A percentile compares a stretch with the other conserved stretches of the same genome.
Conservation (phyloP, 1,140 invertebrate species). For the Babylonia areolata region DNA sequence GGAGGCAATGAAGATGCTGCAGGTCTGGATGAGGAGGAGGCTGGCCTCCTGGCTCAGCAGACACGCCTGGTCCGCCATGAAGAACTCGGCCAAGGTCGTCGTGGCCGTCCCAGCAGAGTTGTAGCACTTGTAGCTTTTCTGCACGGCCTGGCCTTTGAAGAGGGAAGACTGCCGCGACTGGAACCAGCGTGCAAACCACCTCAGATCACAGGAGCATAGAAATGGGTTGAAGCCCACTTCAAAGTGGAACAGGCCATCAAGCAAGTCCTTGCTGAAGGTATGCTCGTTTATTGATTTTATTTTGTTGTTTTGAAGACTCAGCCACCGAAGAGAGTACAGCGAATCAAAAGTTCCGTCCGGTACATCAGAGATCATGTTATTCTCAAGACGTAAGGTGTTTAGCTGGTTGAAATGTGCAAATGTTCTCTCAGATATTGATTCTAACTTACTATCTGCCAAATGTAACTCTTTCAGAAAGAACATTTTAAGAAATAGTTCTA, state of each 20-base stretch:
- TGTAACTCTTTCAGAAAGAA: background rate
- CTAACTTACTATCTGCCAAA: background rate
- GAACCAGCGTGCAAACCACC: slow-evolving; percentile 35
- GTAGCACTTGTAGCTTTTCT: background rate
- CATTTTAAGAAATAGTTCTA: background rate
- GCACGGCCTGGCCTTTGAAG: background rate
- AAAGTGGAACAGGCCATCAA: background rate
- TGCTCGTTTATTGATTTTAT: background rate
- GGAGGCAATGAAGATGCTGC: background rate
- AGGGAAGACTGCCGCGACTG: background rate
- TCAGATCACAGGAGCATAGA: slow-evolving; percentile 23
- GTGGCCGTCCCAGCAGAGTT: background rate
- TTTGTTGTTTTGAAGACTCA: background rate
- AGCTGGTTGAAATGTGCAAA: background rate
- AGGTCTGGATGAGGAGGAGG: background rate
- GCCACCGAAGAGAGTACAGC: background rate
- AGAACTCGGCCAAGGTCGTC: background rate
- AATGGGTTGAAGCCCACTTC: slow-evolving; percentile 33
- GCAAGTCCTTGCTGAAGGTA: background rate
- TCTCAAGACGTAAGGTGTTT: background rate
- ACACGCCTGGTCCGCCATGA: slow-evolving; percentile 14
- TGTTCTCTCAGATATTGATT: background rate
- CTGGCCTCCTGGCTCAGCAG: background rate
- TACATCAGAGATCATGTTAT: background rate
- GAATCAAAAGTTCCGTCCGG: background rate